phyloP scores from a whole-genome alignment of 1,140 invertebrate genomes.

The Bombus vancouverensis region DNA sequence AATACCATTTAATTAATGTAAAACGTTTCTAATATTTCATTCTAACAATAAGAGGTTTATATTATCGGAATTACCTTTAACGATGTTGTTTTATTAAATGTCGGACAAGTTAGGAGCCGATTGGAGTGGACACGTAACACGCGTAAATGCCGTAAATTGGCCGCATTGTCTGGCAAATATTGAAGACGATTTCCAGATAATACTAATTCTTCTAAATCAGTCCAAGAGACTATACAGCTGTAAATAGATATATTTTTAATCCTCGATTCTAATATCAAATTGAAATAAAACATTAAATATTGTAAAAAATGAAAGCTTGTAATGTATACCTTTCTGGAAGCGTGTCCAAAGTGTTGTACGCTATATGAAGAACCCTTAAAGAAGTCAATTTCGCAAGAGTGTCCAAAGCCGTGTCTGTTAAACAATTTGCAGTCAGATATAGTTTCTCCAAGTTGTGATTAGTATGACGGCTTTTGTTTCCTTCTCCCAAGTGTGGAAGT shows the following conservation, averaged over 20 bases:
- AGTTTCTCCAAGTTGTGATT: conserved; percentile 86
- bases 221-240: conserved; percentile 89
- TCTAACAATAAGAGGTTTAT: background rate
- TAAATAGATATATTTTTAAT: background rate
- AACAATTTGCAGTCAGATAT: conserved; percentile 90
- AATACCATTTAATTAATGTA: background rate
- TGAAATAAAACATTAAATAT: background rate
- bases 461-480: conserved; percentile 69
- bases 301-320: background rate
- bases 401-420: conserved; percentile 88
- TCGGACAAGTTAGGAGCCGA: conserved; percentile 88
- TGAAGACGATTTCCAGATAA: conserved; percentile 91
- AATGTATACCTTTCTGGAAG: conserved; percentile 86
- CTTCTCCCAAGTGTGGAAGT: conserved; percentile 85
- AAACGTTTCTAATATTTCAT: too few species aligned
- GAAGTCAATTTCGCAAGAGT: conserved; percentile 86
- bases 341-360: conserved; percentile 89
- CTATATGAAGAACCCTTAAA: conserved; percentile 88
- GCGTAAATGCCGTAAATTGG: conserved; percentile 87
- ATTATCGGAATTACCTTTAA: conserved; percentile 83
- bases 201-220: conserved; percentile 90
- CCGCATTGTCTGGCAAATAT: conserved; percentile 89
- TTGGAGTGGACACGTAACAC: conserved; percentile 93
- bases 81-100: conserved; percentile 87
- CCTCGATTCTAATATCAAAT: background rate